Conservation (phyloP, 2,113 vertebrate genomes). For the Noturus placidus region DNA sequence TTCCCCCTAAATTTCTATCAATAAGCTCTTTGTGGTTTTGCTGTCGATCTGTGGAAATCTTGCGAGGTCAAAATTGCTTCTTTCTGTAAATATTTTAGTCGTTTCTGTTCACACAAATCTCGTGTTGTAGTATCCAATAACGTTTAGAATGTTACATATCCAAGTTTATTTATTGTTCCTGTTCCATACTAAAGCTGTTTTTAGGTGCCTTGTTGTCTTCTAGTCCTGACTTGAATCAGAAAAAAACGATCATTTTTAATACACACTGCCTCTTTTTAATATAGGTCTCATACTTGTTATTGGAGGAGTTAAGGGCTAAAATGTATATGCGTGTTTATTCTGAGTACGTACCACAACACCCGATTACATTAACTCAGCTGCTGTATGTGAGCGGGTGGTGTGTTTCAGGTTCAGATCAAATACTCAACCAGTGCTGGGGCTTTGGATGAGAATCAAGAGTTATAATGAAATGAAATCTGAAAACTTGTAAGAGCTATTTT, state of each 20-base stretch:
- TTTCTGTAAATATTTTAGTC: constrained; percentile 55
- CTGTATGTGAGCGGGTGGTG: background rate
- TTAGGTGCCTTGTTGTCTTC: constrained; percentile 4
- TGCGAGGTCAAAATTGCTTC: constrained; percentile 35
- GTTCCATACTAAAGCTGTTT: constrained; percentile 14
- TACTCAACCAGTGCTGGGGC: background rate
- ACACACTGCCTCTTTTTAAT: background rate
- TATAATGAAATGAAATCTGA: background rate
- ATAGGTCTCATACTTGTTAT: background rate
- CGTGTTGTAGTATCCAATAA: constrained; percentile 1
- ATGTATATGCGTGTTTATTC: background rate
- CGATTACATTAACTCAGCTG: background rate
- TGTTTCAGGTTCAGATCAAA: background rate
- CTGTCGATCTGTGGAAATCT: background rate
- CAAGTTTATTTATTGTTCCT: constrained; percentile 58
- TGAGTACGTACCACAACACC: background rate
- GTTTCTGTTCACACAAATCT: constrained; percentile 21
- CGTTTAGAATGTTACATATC: constrained; percentile 32
- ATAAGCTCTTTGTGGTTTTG: background rate
- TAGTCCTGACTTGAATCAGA: constrained; percentile 5
- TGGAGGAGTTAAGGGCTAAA: background rate
- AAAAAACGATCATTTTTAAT: background rate
- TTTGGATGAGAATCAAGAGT: background rate
- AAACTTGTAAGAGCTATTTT: constrained; percentile 12
- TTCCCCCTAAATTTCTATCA: background rate